phyloP scores from a whole-genome alignment of 2,797 vertebrate genomes.

The Cetoscarus ocellatus region DNA sequence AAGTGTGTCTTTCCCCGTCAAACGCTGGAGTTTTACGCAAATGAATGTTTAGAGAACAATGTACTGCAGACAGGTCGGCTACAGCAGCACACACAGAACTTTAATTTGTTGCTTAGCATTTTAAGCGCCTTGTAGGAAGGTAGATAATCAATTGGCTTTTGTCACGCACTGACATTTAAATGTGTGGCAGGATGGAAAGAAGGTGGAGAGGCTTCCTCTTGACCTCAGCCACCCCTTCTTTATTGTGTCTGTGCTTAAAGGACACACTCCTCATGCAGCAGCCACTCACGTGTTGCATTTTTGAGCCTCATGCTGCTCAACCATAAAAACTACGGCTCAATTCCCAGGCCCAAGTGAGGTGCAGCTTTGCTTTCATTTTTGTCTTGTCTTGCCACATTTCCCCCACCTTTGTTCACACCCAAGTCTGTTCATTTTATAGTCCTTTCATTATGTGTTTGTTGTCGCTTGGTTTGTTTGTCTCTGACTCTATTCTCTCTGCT shows the following conservation, averaged over 20 bases:
- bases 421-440: conserved; percentile 63
- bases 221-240: conserved; percentile 74
- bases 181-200: conserved; percentile 62
- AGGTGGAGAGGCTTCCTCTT: conserved; percentile 64
- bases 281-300: conserved; percentile 66
- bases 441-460: conserved; percentile 70
- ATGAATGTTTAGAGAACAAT: conserved; percentile 74
- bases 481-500: conserved; percentile 73
- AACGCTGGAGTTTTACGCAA: conserved; percentile 70
- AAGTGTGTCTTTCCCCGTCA: conserved; percentile 69
- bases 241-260: conserved; percentile 76
- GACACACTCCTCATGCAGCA: conserved; percentile 62
- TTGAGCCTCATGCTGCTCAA: conserved; percentile 45
- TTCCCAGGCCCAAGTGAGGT: conserved; percentile 48
- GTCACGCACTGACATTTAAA: conserved; percentile 83
- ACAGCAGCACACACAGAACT: conserved; percentile 66
- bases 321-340: conserved; percentile 48
- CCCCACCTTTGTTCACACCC: conserved; percentile 61
- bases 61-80: conserved; percentile 51
- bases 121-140: conserved; percentile 78
- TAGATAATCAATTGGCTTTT: conserved; percentile 85
- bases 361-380: conserved; percentile 60
- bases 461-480: conserved; percentile 61
- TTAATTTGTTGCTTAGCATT: conserved; percentile 85
- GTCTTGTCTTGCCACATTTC: conserved; percentile 52